Conservation (phyloP, 35 echinoderm and acorn worm species). For the Ptychodera flava region DNA sequence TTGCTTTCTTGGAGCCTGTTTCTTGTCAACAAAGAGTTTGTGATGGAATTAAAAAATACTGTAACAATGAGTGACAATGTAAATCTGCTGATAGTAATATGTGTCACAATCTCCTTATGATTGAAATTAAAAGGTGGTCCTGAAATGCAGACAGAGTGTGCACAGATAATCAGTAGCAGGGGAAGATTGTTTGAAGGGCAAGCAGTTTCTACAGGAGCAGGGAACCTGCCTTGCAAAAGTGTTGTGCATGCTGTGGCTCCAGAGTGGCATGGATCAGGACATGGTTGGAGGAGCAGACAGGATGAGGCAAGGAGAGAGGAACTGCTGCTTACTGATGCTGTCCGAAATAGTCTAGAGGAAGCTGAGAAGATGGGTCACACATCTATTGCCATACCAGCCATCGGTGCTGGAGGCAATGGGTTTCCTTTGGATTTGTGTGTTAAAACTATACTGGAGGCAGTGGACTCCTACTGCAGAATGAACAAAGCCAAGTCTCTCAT, state of each 20-base stretch:
- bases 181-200: constrained; percentile 9
- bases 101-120: no score
- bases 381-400: constrained; percentile 37
- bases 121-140: constrained; percentile 17
- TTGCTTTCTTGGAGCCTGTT: no score
- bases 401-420: constrained; percentile 29
- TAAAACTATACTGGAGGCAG: constrained; percentile 13
- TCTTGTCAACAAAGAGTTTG: no score
- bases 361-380: background rate
- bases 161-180: constrained; percentile 14
- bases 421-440: constrained; percentile 31
- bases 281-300: background rate
- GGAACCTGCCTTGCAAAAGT: constrained; percentile 36
- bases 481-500: no score
- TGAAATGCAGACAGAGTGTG: constrained; percentile 27
- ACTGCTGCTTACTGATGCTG: background rate
- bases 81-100: no score
- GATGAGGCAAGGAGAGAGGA: background rate
- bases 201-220: constrained; percentile 21
- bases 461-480: constrained; percentile 5
- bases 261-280: constrained; percentile 4
- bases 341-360: background rate
- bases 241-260: constrained; percentile 41
- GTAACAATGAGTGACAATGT: no score
- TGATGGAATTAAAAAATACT: no score